Conservation (phyloP, 1,140 invertebrate genomes). For the Trachelipus rathkii region DNA sequence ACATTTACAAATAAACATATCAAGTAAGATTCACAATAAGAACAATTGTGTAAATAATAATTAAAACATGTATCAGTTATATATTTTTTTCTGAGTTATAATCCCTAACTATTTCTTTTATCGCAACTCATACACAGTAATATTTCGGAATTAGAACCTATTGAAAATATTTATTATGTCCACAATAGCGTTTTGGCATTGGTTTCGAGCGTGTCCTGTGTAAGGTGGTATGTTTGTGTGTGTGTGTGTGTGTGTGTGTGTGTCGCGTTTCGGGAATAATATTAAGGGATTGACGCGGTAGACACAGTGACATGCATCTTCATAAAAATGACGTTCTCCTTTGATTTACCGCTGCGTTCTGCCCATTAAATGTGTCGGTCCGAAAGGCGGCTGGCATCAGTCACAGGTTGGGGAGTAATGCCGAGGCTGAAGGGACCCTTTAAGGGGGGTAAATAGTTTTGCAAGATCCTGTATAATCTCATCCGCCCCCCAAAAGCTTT, state of each 20-base stretch:
- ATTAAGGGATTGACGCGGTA: slow-evolving; percentile 5
- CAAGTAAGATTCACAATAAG: too few species aligned
- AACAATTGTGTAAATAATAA: too few species aligned
- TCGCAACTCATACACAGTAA: background rate
- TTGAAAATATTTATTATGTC: background rate
- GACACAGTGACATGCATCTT: background rate
- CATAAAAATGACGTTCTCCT: slow-evolving; percentile 7
- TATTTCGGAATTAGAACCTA: background rate
- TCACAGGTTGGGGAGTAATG: background rate
- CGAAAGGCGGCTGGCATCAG: background rate
- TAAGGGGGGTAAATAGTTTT: too few species aligned
- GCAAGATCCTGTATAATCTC: too few species aligned
- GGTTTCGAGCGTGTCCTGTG: background rate
- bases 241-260: slow-evolving; percentile 1
- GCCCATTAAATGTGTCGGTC: slow-evolving; percentile 6
- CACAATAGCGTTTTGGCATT: background rate
- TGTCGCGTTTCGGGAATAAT: slow-evolving; percentile 2
- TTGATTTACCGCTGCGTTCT: slow-evolving; percentile 5
- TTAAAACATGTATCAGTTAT: too few species aligned
- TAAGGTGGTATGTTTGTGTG: too few species aligned
- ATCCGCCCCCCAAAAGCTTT: background rate
- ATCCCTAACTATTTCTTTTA: background rate
- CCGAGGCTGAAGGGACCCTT: background rate
- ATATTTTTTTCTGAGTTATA: too few species aligned
- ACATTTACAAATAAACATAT: too few species aligned